A percentile compares a stretch with the other conserved stretches of the same genome.
Evolutionary conservation across 2,888 invertebrate genomes (phyloP).

Genomic region (Baronia brevicornis): DNA sequence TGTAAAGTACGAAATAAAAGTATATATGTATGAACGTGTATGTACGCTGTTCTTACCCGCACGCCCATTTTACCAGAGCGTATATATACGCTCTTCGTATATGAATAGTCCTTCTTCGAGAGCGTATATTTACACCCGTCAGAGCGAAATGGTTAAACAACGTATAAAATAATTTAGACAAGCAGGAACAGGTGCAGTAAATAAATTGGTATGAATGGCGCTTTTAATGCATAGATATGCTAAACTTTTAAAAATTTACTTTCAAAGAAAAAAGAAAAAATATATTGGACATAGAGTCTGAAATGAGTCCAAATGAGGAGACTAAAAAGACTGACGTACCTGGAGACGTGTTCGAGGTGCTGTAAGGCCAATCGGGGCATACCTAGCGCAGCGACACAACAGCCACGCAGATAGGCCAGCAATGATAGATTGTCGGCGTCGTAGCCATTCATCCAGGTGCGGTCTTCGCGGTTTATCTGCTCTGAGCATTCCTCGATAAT

Average conservation of each 20-base stretch:
- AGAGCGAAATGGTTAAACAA: too few species aligned
- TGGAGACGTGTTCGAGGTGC: slow-evolving; percentile 52
- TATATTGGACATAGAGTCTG: too few species aligned
- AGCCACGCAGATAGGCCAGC: slow-evolving; percentile 86
- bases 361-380: slow-evolving; percentile 86
- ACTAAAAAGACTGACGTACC: slow-evolving; percentile 23
- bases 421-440: slow-evolving; percentile 84
- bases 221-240: slow-evolving; percentile 1
- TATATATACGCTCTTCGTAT: too few species aligned
- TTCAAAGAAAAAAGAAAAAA: slow-evolving; percentile 1
- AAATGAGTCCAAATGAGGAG: not conserved
- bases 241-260: slow-evolving; percentile 13
- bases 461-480: slow-evolving; percentile 20
- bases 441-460: slow-evolving; percentile 49
- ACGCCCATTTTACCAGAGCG: too few species aligned
- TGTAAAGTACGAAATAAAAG: too few species aligned
- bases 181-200: too few species aligned
- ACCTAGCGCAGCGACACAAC: slow-evolving; percentile 86
- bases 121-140: too few species aligned
- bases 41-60: too few species aligned
- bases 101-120: too few species aligned
- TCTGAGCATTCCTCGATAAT: slow-evolving; percentile 37
- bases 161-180: too few species aligned
- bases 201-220: too few species aligned
- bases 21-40: too few species aligned